Conservation (phyloP, 1,140 invertebrate species). For the Trichogramma pretiosum region DNA sequence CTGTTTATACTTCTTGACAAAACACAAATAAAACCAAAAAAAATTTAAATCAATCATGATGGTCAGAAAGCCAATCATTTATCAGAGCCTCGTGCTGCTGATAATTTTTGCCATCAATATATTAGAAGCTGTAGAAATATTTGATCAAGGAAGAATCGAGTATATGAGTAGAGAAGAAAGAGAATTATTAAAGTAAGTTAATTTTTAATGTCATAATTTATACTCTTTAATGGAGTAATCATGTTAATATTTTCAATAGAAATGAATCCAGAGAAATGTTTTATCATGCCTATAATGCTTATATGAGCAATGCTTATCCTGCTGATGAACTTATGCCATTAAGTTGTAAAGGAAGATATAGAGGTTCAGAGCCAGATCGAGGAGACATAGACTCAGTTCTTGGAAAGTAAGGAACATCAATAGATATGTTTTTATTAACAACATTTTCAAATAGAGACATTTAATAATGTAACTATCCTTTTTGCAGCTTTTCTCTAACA, state of each 20-base stretch:
- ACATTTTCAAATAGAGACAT: not conserved
- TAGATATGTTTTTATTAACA: constrained; percentile 2
- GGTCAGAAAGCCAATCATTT: constrained; percentile 27
- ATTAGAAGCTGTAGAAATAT: constrained; percentile 20
- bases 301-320: constrained; percentile 96
- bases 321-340: constrained; percentile 98
- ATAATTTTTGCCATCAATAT: constrained; percentile 29
- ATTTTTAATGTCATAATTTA: constrained; percentile 11
- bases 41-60: constrained; percentile 31
- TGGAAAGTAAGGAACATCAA: constrained; percentile 76
- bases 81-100: constrained; percentile 25
- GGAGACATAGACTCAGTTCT: constrained; percentile 94
- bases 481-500: constrained; percentile 90
- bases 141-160: constrained; percentile 38
- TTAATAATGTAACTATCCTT: constrained; percentile 17
- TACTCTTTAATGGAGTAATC: not conserved
- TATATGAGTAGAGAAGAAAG: constrained; percentile 52
- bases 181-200: constrained; percentile 47
- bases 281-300: constrained; percentile 93
- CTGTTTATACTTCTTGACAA: constrained; percentile 42
- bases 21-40: constrained; percentile 20
- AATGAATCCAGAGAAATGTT: constrained; percentile 85
- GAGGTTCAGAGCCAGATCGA: constrained; percentile 75
- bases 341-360: constrained; percentile 84
- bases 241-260: constrained; percentile 9